Conservation (phyloP, 1,140 invertebrate genomes). For the Portunus trituberculatus region DNA sequence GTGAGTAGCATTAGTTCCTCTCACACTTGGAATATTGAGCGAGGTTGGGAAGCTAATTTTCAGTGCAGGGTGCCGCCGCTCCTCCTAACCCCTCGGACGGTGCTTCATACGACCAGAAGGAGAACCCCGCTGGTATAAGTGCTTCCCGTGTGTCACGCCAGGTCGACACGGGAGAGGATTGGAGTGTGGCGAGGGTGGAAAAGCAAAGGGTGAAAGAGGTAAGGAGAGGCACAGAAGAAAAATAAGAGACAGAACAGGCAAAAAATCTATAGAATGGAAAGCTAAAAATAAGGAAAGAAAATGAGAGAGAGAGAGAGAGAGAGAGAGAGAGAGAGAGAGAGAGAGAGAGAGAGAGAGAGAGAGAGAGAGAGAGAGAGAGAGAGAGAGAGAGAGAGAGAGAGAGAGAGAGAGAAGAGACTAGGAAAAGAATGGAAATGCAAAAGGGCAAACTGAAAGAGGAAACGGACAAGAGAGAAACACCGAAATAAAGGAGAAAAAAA, state of each 20-base stretch:
- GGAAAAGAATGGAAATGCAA: too few relatives aligned
- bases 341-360: too few relatives aligned
- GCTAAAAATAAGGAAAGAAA: neutral
- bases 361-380: too few relatives aligned
- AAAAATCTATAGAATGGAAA: neutral
- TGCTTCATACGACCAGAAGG: neutral
- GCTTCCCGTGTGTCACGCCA: neutral
- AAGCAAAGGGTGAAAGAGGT: neutral
- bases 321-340: too few relatives aligned
- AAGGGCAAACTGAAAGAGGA: too few relatives aligned
- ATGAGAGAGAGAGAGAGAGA: neutral
- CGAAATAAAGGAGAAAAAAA: too few relatives aligned
- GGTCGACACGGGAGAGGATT: neutral
- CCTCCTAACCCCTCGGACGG: neutral
- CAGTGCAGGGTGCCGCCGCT: neutral
- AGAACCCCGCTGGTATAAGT: neutral
- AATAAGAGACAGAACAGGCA: too few relatives aligned
- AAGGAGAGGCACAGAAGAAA: too few relatives aligned
- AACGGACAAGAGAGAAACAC: too few relatives aligned
- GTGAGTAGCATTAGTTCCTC: neutral
- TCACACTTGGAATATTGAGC: neutral
- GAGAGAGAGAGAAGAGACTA: too few relatives aligned
- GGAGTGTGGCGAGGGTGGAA: neutral
- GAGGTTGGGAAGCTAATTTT: neutral
- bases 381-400: too few relatives aligned